phyloP scores from a whole-genome alignment of 1,140 invertebrate species.

The Stegodyphus mimosarum region DNA sequence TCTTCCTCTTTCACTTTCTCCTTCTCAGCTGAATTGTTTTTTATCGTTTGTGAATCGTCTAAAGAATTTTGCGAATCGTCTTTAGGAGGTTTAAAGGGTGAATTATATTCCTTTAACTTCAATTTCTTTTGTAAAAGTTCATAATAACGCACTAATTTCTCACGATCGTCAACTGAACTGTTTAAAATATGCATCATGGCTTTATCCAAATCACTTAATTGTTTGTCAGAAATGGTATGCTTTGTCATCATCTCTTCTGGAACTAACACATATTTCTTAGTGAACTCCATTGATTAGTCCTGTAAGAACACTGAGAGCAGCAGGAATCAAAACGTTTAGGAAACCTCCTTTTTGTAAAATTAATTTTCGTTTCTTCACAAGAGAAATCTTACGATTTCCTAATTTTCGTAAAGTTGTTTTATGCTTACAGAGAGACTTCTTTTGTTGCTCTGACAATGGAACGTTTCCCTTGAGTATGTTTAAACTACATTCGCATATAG shows the following conservation, averaged over 20 bases:
- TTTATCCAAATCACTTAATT: background rate
- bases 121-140: background rate
- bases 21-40: too few species aligned
- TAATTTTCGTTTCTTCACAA: background rate
- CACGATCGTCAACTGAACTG: background rate
- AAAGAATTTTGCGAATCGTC: too few species aligned
- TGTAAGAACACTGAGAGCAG: background rate
- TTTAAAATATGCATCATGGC: background rate
- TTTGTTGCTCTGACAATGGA: background rate
- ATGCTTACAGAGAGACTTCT: background rate
- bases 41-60: too few species aligned
- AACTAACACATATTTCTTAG: background rate
- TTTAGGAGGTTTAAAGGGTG: background rate
- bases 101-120: background rate
- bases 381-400: too few species aligned
- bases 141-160: background rate
- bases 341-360: conserved; percentile 10
- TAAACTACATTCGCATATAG: background rate
- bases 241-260: conserved; percentile 2
- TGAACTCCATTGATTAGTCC: background rate
- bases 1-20: too few species aligned
- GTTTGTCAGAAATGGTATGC: background rate
- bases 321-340: conserved; percentile 6
- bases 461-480: conserved; percentile 1
- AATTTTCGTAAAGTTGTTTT: background rate